Evolutionary conservation across 2,888 invertebrate species (phyloP).

Genomic region (Baronia brevicornis): DNA sequence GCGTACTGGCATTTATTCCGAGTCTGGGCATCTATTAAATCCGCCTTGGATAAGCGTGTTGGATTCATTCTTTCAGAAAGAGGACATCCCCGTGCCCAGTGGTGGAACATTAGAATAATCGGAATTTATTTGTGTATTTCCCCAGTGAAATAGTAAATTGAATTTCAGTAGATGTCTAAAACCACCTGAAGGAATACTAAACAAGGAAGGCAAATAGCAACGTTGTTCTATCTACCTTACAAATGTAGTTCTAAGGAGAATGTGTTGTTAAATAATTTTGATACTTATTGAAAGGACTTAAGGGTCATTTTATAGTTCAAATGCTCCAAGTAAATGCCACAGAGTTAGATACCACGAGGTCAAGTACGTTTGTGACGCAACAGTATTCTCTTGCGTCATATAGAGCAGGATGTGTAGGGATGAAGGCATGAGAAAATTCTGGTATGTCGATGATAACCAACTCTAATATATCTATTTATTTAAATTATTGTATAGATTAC

Average conservation of each 20-base stretch:
- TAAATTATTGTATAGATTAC: neutral
- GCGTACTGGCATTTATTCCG: no score
- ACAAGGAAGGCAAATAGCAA: slow-evolving; percentile 4
- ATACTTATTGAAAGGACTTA: slow-evolving; percentile 5
- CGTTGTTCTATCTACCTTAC: slow-evolving; percentile 6
- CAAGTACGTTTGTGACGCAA: slow-evolving; percentile 34
- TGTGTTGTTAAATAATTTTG: neutral
- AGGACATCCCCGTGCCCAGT: no score
- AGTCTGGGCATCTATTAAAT: no score
- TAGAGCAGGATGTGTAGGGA: slow-evolving; percentile 29
- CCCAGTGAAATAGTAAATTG: neutral
- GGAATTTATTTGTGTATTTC: neutral
- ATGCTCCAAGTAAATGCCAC: slow-evolving; percentile 9
- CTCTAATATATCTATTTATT: neutral
- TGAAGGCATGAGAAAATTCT: slow-evolving; percentile 1
- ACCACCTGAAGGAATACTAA: slow-evolving; percentile 6
- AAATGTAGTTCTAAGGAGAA: neutral
- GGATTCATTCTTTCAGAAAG: no score
- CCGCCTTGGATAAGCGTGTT: no score
- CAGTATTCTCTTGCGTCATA: no score
- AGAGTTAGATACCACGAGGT: slow-evolving; percentile 26
- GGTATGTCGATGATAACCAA: slow-evolving; percentile 16
- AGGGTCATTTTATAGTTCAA: slow-evolving; percentile 14
- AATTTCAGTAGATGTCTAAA: slow-evolving; percentile 2
- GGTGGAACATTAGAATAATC: no score